phyloP scores from a whole-genome alignment of 2,797 vertebrate genomes.

The Premnoplex brunnescens region DNA sequence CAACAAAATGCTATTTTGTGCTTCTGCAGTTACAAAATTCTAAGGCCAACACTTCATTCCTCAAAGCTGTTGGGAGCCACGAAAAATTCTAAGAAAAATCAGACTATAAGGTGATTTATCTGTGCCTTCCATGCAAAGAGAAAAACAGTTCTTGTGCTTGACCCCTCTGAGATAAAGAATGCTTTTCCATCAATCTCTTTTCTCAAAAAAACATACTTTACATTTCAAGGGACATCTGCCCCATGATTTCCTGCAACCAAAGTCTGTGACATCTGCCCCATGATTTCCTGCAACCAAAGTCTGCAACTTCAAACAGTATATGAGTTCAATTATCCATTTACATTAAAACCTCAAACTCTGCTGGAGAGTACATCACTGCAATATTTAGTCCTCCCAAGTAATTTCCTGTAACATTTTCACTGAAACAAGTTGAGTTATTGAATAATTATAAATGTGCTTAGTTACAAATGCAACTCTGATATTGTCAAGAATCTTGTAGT shows the following conservation, averaged over 20 bases:
- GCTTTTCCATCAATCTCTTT: neutral
- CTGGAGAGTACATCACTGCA: neutral
- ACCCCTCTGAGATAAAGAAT: neutral
- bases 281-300: neutral
- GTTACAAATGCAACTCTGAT: neutral
- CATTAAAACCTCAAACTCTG: neutral
- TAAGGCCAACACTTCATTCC: slow-evolving; percentile 38
- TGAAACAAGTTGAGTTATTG: neutral
- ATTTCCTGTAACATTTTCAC: neutral
- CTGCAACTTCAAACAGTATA: neutral
- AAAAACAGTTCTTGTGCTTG: slow-evolving; percentile 5
- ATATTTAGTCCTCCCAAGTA: neutral
- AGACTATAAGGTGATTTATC: slow-evolving; percentile 35
- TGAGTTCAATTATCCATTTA: neutral
- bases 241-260: neutral
- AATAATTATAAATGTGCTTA: neutral
- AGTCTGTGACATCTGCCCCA: neutral
- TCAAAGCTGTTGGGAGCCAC: slow-evolving; percentile 28
- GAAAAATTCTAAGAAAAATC: slow-evolving; percentile 39
- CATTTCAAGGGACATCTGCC: neutral
- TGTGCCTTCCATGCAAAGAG: slow-evolving; percentile 28
- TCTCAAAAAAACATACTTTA: neutral
- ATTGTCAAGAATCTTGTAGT: neutral
- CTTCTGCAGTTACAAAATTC: slow-evolving; percentile 46
- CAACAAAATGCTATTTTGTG: slow-evolving; percentile 13